Percentiles rank a stretch among this genome's conserved stretches.
Conservation (phyloP, 2,888 invertebrate genomes). For the Marasmarcha lunaedactyla region DNA sequence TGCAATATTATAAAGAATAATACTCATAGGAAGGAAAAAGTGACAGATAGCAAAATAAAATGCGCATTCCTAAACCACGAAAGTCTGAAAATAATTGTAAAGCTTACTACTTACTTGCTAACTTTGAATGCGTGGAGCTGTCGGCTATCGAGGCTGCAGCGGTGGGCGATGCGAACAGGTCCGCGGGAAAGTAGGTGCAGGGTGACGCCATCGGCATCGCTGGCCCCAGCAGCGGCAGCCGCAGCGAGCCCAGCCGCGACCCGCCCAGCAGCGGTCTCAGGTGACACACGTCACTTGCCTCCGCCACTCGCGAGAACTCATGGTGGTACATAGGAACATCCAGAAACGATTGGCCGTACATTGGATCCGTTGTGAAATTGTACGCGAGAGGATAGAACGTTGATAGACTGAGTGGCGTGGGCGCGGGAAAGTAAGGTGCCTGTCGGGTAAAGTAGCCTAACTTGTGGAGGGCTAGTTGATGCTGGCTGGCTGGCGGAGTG, state of each 20-base stretch:
- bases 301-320: constrained; percentile 37
- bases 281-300: constrained; percentile 26
- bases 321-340: constrained; percentile 37
- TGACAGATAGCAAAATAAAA: no score
- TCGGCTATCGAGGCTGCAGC: constrained; percentile 34
- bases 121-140: constrained; percentile 20
- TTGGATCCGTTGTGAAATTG: constrained; percentile 15
- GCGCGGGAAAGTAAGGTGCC: constrained; percentile 28
- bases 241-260: constrained; percentile 30
- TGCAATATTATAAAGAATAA: no score
- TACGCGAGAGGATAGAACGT: constrained; percentile 35
- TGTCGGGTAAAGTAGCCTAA: constrained; percentile 53
- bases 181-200: constrained; percentile 53
- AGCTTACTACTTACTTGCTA: no score
- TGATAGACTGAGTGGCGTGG: constrained; percentile 30
- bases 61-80: no score
- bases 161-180: constrained; percentile 49
- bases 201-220: constrained; percentile 42
- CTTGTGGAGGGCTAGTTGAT: constrained; percentile 54
- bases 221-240: constrained; percentile 49
- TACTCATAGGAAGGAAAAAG: no score
- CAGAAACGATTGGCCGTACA: constrained; percentile 28
- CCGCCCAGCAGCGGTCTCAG: constrained; percentile 29
- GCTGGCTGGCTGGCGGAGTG: constrained; percentile 36
- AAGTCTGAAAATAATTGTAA: no score